phyloP scores from a whole-genome alignment of 2,888 invertebrate species.

The Tubiluchus corallicola region DNA sequence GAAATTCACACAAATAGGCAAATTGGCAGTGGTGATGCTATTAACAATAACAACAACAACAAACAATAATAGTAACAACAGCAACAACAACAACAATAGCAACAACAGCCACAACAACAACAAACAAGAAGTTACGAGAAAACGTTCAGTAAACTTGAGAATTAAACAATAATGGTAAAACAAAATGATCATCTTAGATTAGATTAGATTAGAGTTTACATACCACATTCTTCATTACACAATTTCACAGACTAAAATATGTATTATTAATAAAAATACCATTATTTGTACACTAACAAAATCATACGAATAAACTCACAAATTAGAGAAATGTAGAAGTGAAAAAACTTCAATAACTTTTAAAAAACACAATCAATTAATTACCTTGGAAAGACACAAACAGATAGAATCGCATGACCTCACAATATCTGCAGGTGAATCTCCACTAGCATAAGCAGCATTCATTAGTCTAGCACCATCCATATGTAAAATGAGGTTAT shows the following conservation, averaged over 20 bases:
- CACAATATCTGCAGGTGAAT: conserved; percentile 43
- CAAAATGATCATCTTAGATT: no score
- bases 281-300: neutral
- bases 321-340: neutral
- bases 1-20: neutral
- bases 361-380: conserved; percentile 9
- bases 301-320: neutral
- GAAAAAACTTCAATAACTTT: neutral
- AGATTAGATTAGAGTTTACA: no score
- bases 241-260: no score
- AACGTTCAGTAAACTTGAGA: no score
- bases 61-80: no score
- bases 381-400: conserved; percentile 69
- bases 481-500: conserved; percentile 56
- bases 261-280: neutral
- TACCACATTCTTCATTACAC: conserved; percentile 1
- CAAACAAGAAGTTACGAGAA: no score
- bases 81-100: no score
- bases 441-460: conserved; percentile 50
- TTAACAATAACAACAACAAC: conserved; percentile 3
- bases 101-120: no score
- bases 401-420: conserved; percentile 57
- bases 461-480: conserved; percentile 87
- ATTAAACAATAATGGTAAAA: no score
- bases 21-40: no score